Conservation (phyloP, 2,113 vertebrate genomes). For the Corydoras maculifer region DNA sequence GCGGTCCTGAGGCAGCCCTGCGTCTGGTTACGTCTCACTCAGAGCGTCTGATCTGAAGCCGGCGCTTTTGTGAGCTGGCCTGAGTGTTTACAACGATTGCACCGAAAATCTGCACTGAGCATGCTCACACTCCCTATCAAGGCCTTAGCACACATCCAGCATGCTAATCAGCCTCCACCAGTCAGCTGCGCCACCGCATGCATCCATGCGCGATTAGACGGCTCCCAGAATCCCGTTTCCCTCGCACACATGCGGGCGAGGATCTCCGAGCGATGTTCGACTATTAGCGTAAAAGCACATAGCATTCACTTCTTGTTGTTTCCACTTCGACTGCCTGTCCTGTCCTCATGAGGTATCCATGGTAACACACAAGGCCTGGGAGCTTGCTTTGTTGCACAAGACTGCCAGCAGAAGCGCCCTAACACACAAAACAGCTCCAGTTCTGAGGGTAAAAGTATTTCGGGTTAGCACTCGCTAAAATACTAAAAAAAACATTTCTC, state of each 20-base stretch:
- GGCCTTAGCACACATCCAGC: constrained; percentile 42
- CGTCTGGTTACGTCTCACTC: too few species aligned
- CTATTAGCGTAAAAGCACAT: constrained; percentile 14
- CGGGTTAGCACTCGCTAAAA: too few species aligned
- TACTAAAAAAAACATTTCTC: too few species aligned
- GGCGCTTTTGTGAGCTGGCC: constrained; percentile 9
- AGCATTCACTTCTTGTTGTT: constrained; percentile 28
- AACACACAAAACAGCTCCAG: constrained; percentile 10
- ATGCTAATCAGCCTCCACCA: constrained; percentile 44
- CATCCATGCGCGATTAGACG: too few species aligned
- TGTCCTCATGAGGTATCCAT: constrained; percentile 56
- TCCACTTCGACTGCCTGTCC: constrained; percentile 35
- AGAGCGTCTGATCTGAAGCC: constrained; percentile 4
- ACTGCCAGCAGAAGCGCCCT: constrained; percentile 29
- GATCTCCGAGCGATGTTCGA: constrained; percentile 2
- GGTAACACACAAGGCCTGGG: constrained; percentile 58
- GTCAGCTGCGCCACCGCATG: constrained; percentile 25
- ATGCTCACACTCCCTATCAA: constrained; percentile 50
- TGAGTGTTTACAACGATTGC: constrained; percentile 37
- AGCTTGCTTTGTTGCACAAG: constrained; percentile 47
- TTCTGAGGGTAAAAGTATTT: not conserved
- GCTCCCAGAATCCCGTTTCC: not conserved
- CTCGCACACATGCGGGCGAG: not conserved
- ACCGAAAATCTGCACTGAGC: constrained; percentile 51
- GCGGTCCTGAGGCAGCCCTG: too few species aligned